These are phyloP conservation scores for Tragelaphus strepsiceros DNA, from an alignment of 2,113 vertebrate species.

Conservation along the genomic window DNA sequence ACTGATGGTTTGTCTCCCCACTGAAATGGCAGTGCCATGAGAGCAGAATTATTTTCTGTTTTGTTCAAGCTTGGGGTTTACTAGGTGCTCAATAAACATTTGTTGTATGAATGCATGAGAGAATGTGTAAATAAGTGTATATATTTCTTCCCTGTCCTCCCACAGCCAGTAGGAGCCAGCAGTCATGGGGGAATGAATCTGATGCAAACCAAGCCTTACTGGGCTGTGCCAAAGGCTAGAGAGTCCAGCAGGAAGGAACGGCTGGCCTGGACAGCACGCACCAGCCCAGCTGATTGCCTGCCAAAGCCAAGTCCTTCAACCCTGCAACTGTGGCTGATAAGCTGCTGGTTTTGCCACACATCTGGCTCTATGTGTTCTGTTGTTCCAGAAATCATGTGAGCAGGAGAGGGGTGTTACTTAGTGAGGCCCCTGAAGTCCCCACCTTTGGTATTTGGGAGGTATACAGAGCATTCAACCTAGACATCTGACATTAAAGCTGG, in stretches of 20 bases:
- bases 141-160: neutral
- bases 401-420: neutral
- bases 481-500: neutral
- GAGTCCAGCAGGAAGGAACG: neutral
- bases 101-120: neutral
- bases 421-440: neutral
- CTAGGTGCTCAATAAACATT: neutral
- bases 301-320: neutral
- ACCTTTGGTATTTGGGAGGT: neutral
- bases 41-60: neutral
- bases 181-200: neutral
- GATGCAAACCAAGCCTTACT: neutral
- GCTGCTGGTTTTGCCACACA: rapidly evolving
- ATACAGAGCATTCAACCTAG: no score
- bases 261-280: rapidly evolving
- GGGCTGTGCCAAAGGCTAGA: neutral
- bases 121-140: neutral
- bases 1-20: neutral
- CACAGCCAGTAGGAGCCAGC: neutral
- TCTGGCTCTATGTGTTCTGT: neutral
- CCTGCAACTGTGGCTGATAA: neutral
- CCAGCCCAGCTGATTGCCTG: rapidly evolving
- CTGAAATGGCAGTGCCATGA: neutral
- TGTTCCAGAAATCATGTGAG: neutral
- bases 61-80: neutral